Evolutionary conservation across 2,888 invertebrate genomes (phyloP).

Genomic region (Apomyelois bistriatella): DNA sequence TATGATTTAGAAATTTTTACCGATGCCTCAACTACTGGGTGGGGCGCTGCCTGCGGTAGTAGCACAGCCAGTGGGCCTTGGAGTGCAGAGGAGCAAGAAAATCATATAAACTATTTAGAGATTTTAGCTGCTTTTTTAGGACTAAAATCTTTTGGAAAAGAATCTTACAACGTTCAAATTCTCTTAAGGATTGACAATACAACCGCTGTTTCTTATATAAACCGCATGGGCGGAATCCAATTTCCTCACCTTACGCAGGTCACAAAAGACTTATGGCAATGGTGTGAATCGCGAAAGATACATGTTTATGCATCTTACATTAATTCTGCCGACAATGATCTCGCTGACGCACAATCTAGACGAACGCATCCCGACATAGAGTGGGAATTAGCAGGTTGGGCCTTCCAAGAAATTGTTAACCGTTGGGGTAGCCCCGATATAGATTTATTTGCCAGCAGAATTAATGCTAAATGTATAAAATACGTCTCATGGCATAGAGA

Average conservation of each 20-base stretch:
- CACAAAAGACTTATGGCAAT: not conserved
- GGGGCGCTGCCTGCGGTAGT: no score
- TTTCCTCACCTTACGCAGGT: not conserved
- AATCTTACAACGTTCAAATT: not conserved
- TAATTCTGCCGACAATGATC: not conserved
- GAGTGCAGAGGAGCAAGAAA: not conserved
- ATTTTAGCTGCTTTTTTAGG: no score
- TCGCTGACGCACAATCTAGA: not conserved
- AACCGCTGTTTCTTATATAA: not conserved
- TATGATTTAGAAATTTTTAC: not conserved
- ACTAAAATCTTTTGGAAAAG: not conserved
- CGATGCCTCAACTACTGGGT: not conserved
- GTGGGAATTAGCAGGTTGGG: not conserved
- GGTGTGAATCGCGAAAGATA: not conserved
- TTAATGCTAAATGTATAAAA: not conserved
- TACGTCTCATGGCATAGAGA: conserved; percentile 15
- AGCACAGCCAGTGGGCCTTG: not conserved
- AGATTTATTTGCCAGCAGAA: not conserved
- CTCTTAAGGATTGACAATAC: not conserved
- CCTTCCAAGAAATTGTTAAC: not conserved
- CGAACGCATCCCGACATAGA: not conserved
- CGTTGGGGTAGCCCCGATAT: not conserved
- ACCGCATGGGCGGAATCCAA: no score
- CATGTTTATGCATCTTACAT: not conserved
- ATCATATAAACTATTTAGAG: no score